A percentile compares a stretch with the other conserved stretches of the same genome.
These are phyloP conservation scores for Acrobeloides nanus DNA, from an alignment of 2,888 invertebrate genomes.

Conservation along the genomic window DNA sequence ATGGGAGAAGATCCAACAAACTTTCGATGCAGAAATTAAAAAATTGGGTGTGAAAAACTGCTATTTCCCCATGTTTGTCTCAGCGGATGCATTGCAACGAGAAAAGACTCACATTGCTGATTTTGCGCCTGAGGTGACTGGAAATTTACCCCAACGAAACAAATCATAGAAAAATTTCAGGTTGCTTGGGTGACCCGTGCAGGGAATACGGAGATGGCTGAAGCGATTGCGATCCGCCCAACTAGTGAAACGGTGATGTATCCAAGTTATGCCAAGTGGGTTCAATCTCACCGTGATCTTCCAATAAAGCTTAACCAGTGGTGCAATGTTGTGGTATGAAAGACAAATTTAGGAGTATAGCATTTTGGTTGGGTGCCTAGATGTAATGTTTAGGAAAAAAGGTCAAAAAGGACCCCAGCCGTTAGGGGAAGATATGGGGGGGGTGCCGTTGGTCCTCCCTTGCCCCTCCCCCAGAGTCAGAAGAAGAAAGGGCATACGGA, in stretches of 20 bases:
- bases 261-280: constrained; percentile 95
- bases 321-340: constrained; percentile 99
- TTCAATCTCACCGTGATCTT: constrained; percentile 91
- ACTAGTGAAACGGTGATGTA: constrained; percentile 99
- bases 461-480: too few species aligned
- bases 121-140: constrained; percentile 97
- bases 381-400: too few species aligned
- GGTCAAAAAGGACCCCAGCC: too few species aligned
- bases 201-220: constrained; percentile 85
- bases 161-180: too few species aligned
- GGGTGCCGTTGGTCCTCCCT: too few species aligned
- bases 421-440: too few species aligned
- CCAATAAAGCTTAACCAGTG: constrained; percentile 95
- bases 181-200: constrained; percentile 87
- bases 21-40: constrained; percentile 55
- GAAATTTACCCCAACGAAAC: too few species aligned
- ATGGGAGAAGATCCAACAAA: constrained; percentile 73
- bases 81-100: constrained; percentile 76
- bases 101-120: constrained; percentile 95
- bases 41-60: constrained; percentile 83
- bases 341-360: too few species aligned
- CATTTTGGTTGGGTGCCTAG: too few species aligned
- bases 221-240: constrained; percentile 92
- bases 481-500: too few species aligned
- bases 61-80: constrained; percentile 97